Evolutionary conservation across 2,888 invertebrate species (phyloP).

Genomic region (Amiota mariae): DNA sequence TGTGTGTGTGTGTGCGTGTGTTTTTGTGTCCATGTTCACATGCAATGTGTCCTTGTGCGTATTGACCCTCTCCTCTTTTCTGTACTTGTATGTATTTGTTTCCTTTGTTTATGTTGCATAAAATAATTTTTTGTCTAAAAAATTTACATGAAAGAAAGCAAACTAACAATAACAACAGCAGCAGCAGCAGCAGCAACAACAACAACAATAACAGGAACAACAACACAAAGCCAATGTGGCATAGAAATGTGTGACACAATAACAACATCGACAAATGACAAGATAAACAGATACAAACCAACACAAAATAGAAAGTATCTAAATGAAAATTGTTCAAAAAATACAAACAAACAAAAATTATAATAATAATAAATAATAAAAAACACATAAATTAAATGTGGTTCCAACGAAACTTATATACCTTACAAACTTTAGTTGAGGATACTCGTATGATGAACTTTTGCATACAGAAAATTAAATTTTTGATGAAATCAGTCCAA

Average conservation of each 20-base stretch:
- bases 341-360: too few relatives aligned
- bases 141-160: slow-evolving; percentile 37
- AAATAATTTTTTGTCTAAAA: background rate
- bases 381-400: background rate
- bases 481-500: too few relatives aligned
- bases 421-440: too few relatives aligned
- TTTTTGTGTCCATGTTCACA: background rate
- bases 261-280: slow-evolving; percentile 50
- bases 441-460: too few relatives aligned
- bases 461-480: too few relatives aligned
- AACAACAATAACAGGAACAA: slow-evolving; percentile 20
- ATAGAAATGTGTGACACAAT: slow-evolving; percentile 44
- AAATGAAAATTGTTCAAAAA: too few relatives aligned
- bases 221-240: slow-evolving; percentile 31
- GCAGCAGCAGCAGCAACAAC: slow-evolving; percentile 42
- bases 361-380: too few relatives aligned
- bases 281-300: slow-evolving; percentile 40
- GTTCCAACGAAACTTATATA: background rate
- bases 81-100: background rate
- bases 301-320: slow-evolving; percentile 16
- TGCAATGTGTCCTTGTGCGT: background rate
- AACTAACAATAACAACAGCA: slow-evolving; percentile 37
- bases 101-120: too few relatives aligned
- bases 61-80: background rate
- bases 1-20: slow-evolving; percentile 4